A percentile compares a stretch with the other conserved stretches of the same genome.
phyloP scores from a whole-genome alignment of 2,888 invertebrate species.

The Euproctis similis region DNA sequence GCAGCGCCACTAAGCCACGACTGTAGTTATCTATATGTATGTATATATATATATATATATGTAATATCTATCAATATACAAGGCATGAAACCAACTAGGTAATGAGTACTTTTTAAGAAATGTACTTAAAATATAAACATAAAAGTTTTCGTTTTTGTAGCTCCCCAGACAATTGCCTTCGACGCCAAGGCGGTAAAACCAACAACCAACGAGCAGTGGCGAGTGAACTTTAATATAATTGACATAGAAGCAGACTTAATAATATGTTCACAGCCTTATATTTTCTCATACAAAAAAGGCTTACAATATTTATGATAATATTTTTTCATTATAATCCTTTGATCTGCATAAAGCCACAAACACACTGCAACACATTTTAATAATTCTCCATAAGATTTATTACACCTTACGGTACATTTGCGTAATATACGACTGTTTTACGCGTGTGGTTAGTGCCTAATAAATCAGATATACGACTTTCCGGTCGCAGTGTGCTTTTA shows the following conservation, averaged over 20 bases:
- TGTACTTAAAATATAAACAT: no score
- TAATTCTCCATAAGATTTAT: slow-evolving; percentile 25
- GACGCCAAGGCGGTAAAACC: not conserved
- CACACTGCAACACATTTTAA: slow-evolving; percentile 15
- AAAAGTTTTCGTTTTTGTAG: no score
- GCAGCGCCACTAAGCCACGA: no score
- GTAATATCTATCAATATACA: no score
- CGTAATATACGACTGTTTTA: slow-evolving; percentile 29
- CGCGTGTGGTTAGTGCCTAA: slow-evolving; percentile 26
- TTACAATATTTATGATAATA: not conserved
- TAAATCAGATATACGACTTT: slow-evolving; percentile 36
- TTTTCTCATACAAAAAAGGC: not conserved
- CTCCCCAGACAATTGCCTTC: not conserved
- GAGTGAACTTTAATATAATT: not conserved
- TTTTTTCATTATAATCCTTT: slow-evolving; percentile 1
- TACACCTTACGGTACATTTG: slow-evolving; percentile 22
- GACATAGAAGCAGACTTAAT: not conserved
- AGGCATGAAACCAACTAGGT: no score
- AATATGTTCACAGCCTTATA: not conserved
- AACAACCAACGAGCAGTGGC: not conserved
- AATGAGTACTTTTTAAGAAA: no score
- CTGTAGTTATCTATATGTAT: no score
- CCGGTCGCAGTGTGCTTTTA: slow-evolving; percentile 22
- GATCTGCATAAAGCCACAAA: slow-evolving; percentile 11
- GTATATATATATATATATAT: no score